Base-by-base conservation (phyloP, 2,888 invertebrate genomes). In the Hemicrepidius hirtus region DNA sequence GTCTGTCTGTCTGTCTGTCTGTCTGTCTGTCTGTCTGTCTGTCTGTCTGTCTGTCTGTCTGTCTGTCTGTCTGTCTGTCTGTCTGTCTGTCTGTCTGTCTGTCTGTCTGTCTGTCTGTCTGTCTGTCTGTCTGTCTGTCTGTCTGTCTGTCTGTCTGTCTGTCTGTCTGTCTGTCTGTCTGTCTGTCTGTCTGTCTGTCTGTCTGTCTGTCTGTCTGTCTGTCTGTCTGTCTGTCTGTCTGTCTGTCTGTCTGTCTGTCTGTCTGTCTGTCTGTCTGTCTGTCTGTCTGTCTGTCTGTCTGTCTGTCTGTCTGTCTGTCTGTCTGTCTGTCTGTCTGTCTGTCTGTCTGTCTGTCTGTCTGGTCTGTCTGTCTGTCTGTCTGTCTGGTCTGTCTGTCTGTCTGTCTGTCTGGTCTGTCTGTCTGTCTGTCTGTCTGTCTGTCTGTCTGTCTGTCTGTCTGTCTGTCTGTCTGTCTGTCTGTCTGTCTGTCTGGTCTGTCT, bases 381-480 rank as follows among this genome's bases (percentile, higher is more conserved):
- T n/a, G n/a, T n/a, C n/a, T n/a, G n/a, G n/a, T n/a, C n/a, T n/a
- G n/a, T n/a, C n/a, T n/a, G n/a, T n/a, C n/a, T n/a, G n/a, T n/a
- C n/a, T n/a, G n/a, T n/a, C n/a, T n/a, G n/a, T n/a, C n/a, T n/a
- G n/a, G n/a, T n/a, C n/a, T 49, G 35, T 59, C 37, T 35, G 59
- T 59, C 35, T 59, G 40, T 59, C 40, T 32, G 16, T 59, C 18
- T 78, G 76, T 79, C 44, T 63, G 21, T 65, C 46, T 37, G 46
- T 57, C 37, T 59, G 37, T 59, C 35, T 59, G 20, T 46, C 28
- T 50, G 65, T 49, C 68, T 68, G 76, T 75, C 79, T 76, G 76
- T 80, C 77, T 79, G 20, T 59, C 37, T 59, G 21, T 65, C 46
- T 49, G 46, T 50, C 32, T 49, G 21, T 78, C n/a, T n/a, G n/a